Evolutionary conservation across 2,113 vertebrate species (phyloP).

Genomic region (Scomber scombrus): DNA sequence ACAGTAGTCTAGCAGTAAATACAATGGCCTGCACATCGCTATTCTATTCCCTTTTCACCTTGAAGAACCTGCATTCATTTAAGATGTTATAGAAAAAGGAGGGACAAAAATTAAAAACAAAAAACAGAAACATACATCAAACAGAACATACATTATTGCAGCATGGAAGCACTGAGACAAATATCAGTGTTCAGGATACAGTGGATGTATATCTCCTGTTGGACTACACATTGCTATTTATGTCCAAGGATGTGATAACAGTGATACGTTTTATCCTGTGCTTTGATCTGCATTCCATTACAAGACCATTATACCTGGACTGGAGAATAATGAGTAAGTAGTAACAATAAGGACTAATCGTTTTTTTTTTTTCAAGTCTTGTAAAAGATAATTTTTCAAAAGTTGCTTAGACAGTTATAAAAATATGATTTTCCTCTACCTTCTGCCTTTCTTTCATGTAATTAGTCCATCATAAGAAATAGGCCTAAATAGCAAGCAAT

Average conservation of each 20-base stretch:
- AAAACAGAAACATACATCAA: slow-evolving; percentile 18
- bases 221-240: neutral
- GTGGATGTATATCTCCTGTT: slow-evolving; percentile 8
- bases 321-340: neutral
- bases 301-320: neutral
- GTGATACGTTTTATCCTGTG: slow-evolving; percentile 10
- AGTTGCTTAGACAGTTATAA: slow-evolving; percentile 44
- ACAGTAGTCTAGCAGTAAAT: slow-evolving; percentile 3
- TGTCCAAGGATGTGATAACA: slow-evolving; percentile 7
- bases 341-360: slow-evolving; percentile 3
- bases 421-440: slow-evolving; percentile 21
- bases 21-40: neutral
- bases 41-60: slow-evolving; percentile 12
- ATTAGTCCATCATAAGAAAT: slow-evolving; percentile 23
- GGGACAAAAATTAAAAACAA: slow-evolving; percentile 10
- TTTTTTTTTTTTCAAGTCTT: slow-evolving; percentile 34
- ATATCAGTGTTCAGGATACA: slow-evolving; percentile 2
- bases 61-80: slow-evolving; percentile 20
- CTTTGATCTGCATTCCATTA: slow-evolving; percentile 28
- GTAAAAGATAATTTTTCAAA: slow-evolving; percentile 24
- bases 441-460: slow-evolving; percentile 5
- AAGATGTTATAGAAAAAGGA: slow-evolving; percentile 22
- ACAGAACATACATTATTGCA: slow-evolving; percentile 11
- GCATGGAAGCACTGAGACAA: slow-evolving; percentile 17
- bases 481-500: slow-evolving; percentile 26